These are phyloP conservation scores for Myoxocephalus aenaeus DNA, from an alignment of 2,797 vertebrate species.

Conservation along the genomic window DNA sequence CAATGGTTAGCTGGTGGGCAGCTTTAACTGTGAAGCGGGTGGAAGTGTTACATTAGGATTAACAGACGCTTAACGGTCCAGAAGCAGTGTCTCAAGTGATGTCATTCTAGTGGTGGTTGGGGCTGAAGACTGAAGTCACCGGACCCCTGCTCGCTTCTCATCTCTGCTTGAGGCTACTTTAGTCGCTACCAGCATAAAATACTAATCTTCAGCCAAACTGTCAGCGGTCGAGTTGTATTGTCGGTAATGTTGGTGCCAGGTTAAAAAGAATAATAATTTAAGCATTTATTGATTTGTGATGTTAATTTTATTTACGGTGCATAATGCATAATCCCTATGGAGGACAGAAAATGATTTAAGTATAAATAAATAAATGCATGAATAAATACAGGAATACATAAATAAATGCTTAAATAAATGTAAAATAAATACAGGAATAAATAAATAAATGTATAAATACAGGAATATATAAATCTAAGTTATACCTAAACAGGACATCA, in stretches of 20 bases:
- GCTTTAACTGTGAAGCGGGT: background rate
- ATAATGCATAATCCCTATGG: background rate
- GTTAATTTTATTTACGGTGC: background rate
- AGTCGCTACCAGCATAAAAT: background rate
- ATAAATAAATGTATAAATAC: too few species aligned
- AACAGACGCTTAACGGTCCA: background rate
- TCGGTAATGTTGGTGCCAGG: background rate
- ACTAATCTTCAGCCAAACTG: background rate
- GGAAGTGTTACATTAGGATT: background rate
- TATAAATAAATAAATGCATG: too few species aligned
- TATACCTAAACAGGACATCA: too few species aligned
- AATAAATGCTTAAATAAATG: too few species aligned
- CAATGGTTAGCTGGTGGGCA: background rate
- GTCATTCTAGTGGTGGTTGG: background rate
- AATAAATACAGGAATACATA: too few species aligned
- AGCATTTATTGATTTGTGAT: background rate
- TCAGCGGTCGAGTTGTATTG: background rate
- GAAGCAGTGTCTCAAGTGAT: background rate
- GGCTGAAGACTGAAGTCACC: background rate
- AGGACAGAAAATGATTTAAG: too few species aligned
- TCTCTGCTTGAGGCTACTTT: background rate
- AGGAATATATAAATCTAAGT: too few species aligned
- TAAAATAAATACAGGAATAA: too few species aligned
- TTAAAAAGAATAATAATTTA: background rate
- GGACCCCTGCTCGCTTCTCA: background rate